phyloP scores from a whole-genome alignment of 2,888 invertebrate genomes.

The Ichneumoninae sp. region DNA sequence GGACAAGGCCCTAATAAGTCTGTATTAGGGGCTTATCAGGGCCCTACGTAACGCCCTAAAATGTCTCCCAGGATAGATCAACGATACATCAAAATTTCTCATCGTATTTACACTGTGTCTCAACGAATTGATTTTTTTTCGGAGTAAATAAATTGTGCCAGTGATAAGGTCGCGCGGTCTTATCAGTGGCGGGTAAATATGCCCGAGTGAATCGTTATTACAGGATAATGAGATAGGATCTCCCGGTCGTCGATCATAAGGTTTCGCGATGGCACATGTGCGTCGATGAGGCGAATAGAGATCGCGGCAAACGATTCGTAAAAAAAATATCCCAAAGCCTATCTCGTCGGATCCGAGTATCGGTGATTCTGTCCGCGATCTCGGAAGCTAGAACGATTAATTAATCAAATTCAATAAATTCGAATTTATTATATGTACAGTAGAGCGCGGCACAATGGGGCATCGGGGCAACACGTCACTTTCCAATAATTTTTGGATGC shows the following conservation, averaged over 20 bases:
- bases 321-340: neutral
- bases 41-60: too few species aligned
- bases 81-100: neutral
- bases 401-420: conserved; percentile 9
- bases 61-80: neutral
- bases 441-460: too few species aligned
- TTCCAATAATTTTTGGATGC: too few species aligned
- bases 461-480: too few species aligned
- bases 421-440: neutral
- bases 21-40: too few species aligned
- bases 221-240: conserved; percentile 52
- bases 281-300: conserved; percentile 1
- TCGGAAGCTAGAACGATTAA: conserved; percentile 45
- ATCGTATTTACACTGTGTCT: neutral
- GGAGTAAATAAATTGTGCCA: neutral
- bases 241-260: conserved; percentile 31
- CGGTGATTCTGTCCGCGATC: conserved; percentile 19
- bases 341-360: neutral
- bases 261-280: conserved; percentile 23
- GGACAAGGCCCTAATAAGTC: too few species aligned
- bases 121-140: neutral
- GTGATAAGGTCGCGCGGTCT: neutral
- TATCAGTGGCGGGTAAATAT: neutral
- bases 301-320: conserved; percentile 28
- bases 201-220: conserved; percentile 35